Base-by-base conservation (phyloP, 2,888 invertebrate genomes). In the Pseudococcus longispinus region DNA sequence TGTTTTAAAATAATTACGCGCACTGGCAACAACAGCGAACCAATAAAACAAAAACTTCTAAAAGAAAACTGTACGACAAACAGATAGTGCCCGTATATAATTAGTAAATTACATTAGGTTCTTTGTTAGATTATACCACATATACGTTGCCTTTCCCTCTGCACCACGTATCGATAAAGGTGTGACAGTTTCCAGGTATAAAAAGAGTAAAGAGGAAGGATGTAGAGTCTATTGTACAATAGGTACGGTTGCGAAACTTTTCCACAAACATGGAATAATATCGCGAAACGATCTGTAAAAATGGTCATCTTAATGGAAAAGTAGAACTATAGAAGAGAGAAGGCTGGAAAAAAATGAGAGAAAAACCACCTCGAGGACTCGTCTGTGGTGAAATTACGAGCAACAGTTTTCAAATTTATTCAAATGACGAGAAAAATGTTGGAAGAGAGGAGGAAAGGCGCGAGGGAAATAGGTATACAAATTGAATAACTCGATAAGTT, bases 51-150 rank as follows among this genome's bases (percentile, higher is more conserved):
- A 51, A 77, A 46, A 85, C 42, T 6, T 46, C 65, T 29, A 65
- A 65, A 46, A 44, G 70, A 85, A 85, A 26, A 32, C 65, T 51
- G n/a, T 65, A 65, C 26, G 65, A 65, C 65, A 74, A 74, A 85
- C 77, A 85, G 85, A 85, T 85, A 85, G 85, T 70, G 46, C 85
- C 85, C 85, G 85, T 85, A 85, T 85, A 77, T 85, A 85, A 85
- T 85, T 85, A 85, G 85, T 85, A 85, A 85, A 85, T 85, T 85
- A 85, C 85, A 85, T 85, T 85, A 85, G 15, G 77, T 74, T 85
- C 85, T 85, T 85, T 85, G 85, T 85, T 85, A 51, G 42, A 85
- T 74, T 85, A 85, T 18, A 26, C 46, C 77, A 26, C 15, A 11
- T 60, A 60, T 11, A 11, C 26, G 11, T 65, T 15, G 26, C 13